These are phyloP conservation scores for Dendronephthya gigantea DNA, from an alignment of 64 coral and sea anemone genomes.

Conservation along the genomic window DNA sequence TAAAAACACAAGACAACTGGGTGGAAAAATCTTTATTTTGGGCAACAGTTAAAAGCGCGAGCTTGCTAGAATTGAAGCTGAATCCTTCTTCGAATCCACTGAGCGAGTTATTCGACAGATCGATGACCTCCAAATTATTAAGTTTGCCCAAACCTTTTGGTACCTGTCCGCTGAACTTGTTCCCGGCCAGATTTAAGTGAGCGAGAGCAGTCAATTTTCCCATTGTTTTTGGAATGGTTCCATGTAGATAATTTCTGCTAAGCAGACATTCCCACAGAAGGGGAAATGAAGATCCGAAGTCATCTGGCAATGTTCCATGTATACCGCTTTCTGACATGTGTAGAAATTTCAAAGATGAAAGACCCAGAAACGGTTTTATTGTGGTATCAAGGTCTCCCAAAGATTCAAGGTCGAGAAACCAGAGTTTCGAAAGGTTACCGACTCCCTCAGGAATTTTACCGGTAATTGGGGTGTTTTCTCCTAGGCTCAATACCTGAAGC, in stretches of 20 bases:
- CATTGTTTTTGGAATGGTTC: slow-evolving; percentile 31
- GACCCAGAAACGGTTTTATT: slow-evolving; percentile 29
- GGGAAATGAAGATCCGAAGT: slow-evolving; percentile 19
- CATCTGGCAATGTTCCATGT: neutral
- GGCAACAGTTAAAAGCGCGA: too few species aligned
- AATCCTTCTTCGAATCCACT: neutral
- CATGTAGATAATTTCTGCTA: slow-evolving; percentile 26
- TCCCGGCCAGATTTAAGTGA: slow-evolving; percentile 26
- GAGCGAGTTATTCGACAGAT: slow-evolving; percentile 30
- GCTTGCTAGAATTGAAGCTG: slow-evolving; percentile 3
- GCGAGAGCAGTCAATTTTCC: slow-evolving; percentile 36
- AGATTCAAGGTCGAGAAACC: slow-evolving; percentile 54
- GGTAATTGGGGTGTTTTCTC: slow-evolving; percentile 23
- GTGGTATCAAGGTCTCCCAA: neutral
- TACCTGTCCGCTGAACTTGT: slow-evolving; percentile 17
- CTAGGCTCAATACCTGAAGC: slow-evolving; percentile 51
- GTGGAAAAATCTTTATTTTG: too few species aligned
- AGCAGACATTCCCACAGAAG: slow-evolving; percentile 31
- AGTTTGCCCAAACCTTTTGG: slow-evolving; percentile 31
- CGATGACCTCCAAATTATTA: slow-evolving; percentile 22
- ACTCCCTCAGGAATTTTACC: slow-evolving; percentile 60
- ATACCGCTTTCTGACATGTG: slow-evolving; percentile 46
- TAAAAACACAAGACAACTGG: too few species aligned
- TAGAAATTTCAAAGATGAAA: slow-evolving; percentile 42
- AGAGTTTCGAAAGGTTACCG: slow-evolving; percentile 39